A percentile compares a stretch with the other conserved stretches of the same genome.
Conservation (phyloP, 1,140 invertebrate genomes). For the Heliconius hermathena region DNA sequence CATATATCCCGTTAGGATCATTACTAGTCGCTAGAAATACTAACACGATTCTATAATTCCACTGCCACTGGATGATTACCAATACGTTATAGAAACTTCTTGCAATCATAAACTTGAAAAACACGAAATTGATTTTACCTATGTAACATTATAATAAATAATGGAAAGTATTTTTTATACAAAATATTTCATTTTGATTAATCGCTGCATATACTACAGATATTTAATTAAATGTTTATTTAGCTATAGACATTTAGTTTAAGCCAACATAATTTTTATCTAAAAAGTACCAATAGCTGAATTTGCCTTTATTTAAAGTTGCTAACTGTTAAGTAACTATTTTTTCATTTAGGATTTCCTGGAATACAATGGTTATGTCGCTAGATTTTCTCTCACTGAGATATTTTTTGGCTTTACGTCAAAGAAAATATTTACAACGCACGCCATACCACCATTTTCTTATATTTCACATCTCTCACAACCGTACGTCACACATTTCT, state of each 20-base stretch:
- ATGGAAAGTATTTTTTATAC: too few relatives aligned
- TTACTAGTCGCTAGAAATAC: neutral
- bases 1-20: neutral
- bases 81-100: neutral
- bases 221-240: too few relatives aligned
- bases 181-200: too few relatives aligned
- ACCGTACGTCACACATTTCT: neutral
- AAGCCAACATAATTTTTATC: neutral
- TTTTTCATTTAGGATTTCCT: neutral
- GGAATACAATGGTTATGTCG: neutral
- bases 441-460: neutral
- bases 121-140: neutral
- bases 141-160: neutral
- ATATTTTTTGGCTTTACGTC: neutral
- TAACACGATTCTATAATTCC: neutral
- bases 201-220: too few relatives aligned
- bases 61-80: neutral
- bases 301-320: neutral
- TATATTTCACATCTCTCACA: neutral
- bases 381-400: neutral
- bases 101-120: neutral
- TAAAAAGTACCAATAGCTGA: too few relatives aligned
- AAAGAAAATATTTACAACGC: neutral
- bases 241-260: too few relatives aligned
- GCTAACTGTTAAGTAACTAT: neutral